Base-by-base conservation (phyloP, 2,113 vertebrate species). In the Nicator chloris region DNA sequence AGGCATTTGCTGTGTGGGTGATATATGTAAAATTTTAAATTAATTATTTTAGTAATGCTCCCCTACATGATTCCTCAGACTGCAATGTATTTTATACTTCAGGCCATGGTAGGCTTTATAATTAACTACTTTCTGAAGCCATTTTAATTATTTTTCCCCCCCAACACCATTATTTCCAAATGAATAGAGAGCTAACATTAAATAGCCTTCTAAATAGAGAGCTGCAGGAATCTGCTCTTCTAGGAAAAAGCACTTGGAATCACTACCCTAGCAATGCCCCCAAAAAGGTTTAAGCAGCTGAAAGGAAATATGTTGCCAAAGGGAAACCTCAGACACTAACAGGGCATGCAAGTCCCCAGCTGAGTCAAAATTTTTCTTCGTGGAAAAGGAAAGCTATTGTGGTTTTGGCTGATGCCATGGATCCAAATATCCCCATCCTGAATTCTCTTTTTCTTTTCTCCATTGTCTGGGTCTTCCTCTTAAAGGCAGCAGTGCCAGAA, bases 1-100 rank as follows among this genome's bases (percentile, higher is more conserved):
- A 10, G 27, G 72, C 71, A 94, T 95, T 96, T 95, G 88, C 95
- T 94, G 88, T 84, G 86, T 94, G 93, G 89, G 87, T 94, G 90
- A 96, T 90, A 73, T 51, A 96, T 87, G 82, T 72, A 92, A 94
- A 94, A 93, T 90, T 82, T 81, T 47, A 84, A 90, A 96, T 96
- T 94, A 96, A 96, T 96, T 97, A 94, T 96, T 96, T 96, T 92
- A 90, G 80, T 96, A 95, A 93, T 92, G 86, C 61, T 92, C 69
- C 82, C 95, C 72, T 93, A 92, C 83, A 5, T 42, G 84, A 90
- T 96, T 97, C 90, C 84, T 81, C 94, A 92, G 76, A 59, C 78
- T 73, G 54, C 76, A 76, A 75, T 70, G 84, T 56, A 86, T 96
- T 95, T 91, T 81, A 73, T 64, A 97, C 88, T 96, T 76, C 93